Base-by-base conservation (phyloP, 2,797 vertebrate species). In the Manis crassicaudata region DNA sequence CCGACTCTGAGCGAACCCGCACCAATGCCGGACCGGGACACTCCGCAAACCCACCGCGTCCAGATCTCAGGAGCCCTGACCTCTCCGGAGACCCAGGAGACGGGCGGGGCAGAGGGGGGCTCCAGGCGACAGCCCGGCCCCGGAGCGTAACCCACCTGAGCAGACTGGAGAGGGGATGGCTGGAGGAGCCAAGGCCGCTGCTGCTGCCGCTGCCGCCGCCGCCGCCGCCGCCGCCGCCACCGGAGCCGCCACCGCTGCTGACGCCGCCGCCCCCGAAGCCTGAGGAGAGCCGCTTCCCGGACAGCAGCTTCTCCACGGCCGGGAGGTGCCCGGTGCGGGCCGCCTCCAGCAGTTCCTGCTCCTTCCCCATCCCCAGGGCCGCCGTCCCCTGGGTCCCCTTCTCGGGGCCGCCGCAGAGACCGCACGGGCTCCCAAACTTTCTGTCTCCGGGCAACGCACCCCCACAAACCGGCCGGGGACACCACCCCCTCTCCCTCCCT, bases 301-400 rank as follows among this genome's bases (percentile, higher is more conserved):
- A 99, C 76, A 99, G 98, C 96, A 99, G 99, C 98, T 99, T 99
- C 98, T 99, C 99, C 97, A 99, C 99, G 0, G 99, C 99, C 97
- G 99, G 99, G 95, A 99, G 99, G 98, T 99, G 99, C 92, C 99
- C 99, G 60, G 99, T 99, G 75, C 99, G 99, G 97, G 99, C 99
- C 98, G 99, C 99, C 98, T 99, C 99, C 79, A 99, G 98, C 96
- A 99, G 99, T 98, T 99, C 99, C 98, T 99, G 99, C 99, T 99
- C 99, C 98, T 99, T 99, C 99, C 99, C 99, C 99, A 99, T 99
- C 97, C 97, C 97, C 98, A 92, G 96, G 93, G 88, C 95, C 95
- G 93, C 95, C 84, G 76, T 93, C 97, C 95, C 89, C 96, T n/a
- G 84, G 65, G 88, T 90, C 82, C 90, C 89, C 20, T 10, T 37